Percentiles rank a stretch among this genome's conserved stretches.
These are phyloP conservation scores for Plodia interpunctella DNA, from an alignment of 1,140 invertebrate genomes.

Conservation along the genomic window DNA sequence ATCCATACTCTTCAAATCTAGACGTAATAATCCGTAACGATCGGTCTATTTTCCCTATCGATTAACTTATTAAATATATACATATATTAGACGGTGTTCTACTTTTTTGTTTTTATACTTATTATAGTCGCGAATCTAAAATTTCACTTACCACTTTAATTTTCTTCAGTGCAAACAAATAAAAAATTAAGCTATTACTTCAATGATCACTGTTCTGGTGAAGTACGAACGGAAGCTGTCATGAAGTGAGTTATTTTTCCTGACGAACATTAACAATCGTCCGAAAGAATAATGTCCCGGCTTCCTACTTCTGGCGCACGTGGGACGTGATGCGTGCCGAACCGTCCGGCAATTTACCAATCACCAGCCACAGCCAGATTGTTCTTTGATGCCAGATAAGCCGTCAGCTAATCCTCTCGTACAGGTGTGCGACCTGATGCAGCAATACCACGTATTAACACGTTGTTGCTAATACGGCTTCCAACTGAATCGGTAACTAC, in stretches of 20 bases:
- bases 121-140: no score
- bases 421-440: slow-evolving; percentile 11
- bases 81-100: no score
- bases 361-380: slow-evolving; percentile 37
- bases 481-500: no score
- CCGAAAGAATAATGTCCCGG: slow-evolving; percentile 16
- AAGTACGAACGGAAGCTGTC: not conserved
- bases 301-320: slow-evolving; percentile 18
- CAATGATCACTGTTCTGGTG: no score
- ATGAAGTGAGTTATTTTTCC: slow-evolving; percentile 3
- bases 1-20: no score
- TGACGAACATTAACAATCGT: not conserved
- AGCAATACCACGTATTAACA: slow-evolving; percentile 9
- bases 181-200: not conserved
- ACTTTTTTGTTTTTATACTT: no score
- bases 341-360: slow-evolving; percentile 63
- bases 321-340: slow-evolving; percentile 36
- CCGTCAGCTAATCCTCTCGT: slow-evolving; percentile 18
- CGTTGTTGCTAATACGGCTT: not conserved
- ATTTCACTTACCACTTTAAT: no score
- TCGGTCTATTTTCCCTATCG: no score
- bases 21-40: no score
- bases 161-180: not conserved
- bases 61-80: no score
- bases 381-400: slow-evolving; percentile 33